Conservation (phyloP, 2,888 invertebrate genomes). For the Myathropa florea region DNA sequence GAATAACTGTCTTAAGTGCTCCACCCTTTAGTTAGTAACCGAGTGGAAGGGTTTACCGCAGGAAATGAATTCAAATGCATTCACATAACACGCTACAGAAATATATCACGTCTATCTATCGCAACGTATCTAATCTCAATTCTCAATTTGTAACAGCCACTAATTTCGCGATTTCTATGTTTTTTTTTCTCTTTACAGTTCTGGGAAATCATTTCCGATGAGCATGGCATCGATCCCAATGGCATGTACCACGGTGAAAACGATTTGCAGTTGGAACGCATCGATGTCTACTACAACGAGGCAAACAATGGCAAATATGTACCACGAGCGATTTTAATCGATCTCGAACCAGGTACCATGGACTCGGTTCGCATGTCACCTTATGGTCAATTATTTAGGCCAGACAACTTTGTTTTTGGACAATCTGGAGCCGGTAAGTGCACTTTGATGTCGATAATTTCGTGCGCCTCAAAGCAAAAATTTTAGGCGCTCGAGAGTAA, state of each 20-base stretch:
- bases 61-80: too few relatives aligned
- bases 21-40: too few relatives aligned
- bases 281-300: conserved; percentile 91
- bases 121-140: neutral
- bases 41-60: too few relatives aligned
- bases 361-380: conserved; percentile 90
- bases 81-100: too few relatives aligned
- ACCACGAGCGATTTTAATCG: conserved; percentile 91
- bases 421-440: conserved; percentile 88
- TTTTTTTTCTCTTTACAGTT: conserved; percentile 81
- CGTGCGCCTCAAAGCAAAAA: conserved; percentile 43
- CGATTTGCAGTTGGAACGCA: conserved; percentile 88
- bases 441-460: conserved; percentile 68
- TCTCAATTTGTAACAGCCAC: conserved; percentile 15
- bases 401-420: conserved; percentile 93
- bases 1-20: too few relatives aligned
- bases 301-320: conserved; percentile 88
- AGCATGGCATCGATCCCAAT: conserved; percentile 88
- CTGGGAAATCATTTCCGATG: conserved; percentile 91
- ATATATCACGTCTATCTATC: neutral
- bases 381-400: conserved; percentile 90
- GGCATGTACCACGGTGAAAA: conserved; percentile 88
- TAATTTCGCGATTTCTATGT: conserved; percentile 8
- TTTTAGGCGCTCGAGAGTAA: conserved; percentile 6
- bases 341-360: conserved; percentile 95